Conservation (phyloP, 2,888 invertebrate species). For the Amorpha juglandis region DNA sequence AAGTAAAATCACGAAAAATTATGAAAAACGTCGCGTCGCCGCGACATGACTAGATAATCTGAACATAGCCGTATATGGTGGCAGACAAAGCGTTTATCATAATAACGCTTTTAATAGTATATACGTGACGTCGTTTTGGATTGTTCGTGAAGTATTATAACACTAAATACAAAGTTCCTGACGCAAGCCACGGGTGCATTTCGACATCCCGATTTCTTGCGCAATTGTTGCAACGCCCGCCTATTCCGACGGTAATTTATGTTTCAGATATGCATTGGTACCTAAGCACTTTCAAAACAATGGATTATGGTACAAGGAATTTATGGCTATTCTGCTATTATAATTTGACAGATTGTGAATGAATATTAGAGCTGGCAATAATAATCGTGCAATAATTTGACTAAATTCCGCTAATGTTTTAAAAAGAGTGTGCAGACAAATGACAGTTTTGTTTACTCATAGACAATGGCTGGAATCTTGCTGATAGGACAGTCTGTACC, state of each 20-base stretch:
- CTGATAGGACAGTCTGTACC: too few species aligned
- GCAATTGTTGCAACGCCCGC: conserved; percentile 34
- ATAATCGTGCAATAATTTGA: too few species aligned
- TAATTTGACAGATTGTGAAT: background rate
- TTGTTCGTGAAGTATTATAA: conserved; percentile 20
- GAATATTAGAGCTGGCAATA: too few species aligned
- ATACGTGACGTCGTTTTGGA: conserved; percentile 45
- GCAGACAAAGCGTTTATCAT: conserved; percentile 16
- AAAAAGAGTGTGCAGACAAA: too few species aligned
- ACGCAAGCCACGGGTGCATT: conserved; percentile 47
- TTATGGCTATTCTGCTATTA: background rate
- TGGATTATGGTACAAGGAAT: background rate
- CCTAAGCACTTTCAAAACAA: conserved; percentile 12
- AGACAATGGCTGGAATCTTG: too few species aligned
- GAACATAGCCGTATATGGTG: conserved; percentile 16
- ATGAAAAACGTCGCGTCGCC: conserved; percentile 8
- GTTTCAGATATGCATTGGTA: conserved; percentile 16
- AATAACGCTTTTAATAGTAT: conserved; percentile 40
- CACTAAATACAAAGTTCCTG: conserved; percentile 37
- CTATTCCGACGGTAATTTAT: conserved; percentile 5
- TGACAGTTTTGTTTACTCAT: too few species aligned
- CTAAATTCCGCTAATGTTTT: too few species aligned
- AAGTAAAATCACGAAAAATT: conserved; percentile 24
- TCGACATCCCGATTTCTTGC: conserved; percentile 46
- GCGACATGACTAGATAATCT: conserved; percentile 14